A percentile compares a stretch with the other conserved stretches of the same genome.
These are phyloP conservation scores for Yasuhikotakia modesta DNA, from an alignment of 2,797 vertebrate species.

Conservation along the genomic window DNA sequence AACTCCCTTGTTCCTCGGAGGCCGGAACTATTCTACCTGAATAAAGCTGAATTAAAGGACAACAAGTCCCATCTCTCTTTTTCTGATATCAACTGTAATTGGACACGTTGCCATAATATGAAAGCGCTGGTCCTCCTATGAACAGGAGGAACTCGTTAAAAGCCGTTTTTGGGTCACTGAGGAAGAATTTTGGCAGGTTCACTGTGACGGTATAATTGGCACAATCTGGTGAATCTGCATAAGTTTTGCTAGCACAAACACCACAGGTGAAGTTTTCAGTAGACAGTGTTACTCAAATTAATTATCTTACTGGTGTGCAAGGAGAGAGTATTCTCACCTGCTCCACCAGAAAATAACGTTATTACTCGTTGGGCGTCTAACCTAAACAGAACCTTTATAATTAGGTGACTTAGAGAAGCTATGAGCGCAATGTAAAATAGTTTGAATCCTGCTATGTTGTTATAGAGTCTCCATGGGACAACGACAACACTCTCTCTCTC, in stretches of 20 bases:
- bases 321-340: constrained; percentile 6
- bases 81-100: constrained; percentile 8
- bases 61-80: not conserved
- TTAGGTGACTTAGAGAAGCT: not conserved
- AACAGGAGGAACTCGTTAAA: constrained; percentile 1
- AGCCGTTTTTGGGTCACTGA: not conserved
- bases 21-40: constrained; percentile 37
- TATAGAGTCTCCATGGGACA: not conserved
- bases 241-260: not conserved
- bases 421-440: not conserved
- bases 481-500: too few species aligned
- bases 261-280: constrained; percentile 10
- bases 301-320: constrained; percentile 15
- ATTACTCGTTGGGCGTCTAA: not conserved
- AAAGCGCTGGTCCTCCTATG: not conserved
- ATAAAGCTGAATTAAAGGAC: constrained; percentile 22
- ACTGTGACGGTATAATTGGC: constrained; percentile 18
- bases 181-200: constrained; percentile 4
- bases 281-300: constrained; percentile 15
- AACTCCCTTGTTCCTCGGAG: constrained; percentile 51
- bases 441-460: not conserved
- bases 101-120: not conserved
- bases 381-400: constrained; percentile 10
- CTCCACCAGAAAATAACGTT: not conserved
- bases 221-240: not conserved